Conservation (phyloP, 2,888 invertebrate species). For the Pemphredon lugubris region DNA sequence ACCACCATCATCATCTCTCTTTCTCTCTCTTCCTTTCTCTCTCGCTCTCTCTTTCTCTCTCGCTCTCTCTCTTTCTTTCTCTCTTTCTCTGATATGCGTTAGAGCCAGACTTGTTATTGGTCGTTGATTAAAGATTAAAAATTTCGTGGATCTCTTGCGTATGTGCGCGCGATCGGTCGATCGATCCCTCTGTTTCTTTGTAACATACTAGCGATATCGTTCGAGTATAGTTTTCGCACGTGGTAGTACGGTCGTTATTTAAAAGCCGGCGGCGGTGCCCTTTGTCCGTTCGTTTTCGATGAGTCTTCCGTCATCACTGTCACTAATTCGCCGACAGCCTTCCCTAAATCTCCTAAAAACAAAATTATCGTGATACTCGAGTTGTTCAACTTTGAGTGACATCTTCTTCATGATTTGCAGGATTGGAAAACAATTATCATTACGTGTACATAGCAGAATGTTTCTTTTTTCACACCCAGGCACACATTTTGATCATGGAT, state of each 20-base stretch:
- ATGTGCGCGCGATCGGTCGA: background rate
- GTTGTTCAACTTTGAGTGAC: too few species aligned
- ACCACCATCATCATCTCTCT: too few species aligned
- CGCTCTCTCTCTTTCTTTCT: too few species aligned
- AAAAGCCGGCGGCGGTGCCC: constrained; percentile 77
- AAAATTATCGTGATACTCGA: background rate
- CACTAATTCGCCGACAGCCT: constrained; percentile 93
- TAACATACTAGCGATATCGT: background rate
- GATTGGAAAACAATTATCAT: too few species aligned
- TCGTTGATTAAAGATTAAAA: constrained; percentile 68
- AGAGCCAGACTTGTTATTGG: constrained; percentile 79
- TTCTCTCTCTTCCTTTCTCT: too few species aligned
- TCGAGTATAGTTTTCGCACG: constrained; percentile 13
- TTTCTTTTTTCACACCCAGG: constrained; percentile 6
- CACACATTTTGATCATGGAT: background rate
- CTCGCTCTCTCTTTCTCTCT: too few species aligned
- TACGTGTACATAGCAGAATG: too few species aligned
- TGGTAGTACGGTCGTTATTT: constrained; percentile 67
- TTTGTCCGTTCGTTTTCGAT: constrained; percentile 74
- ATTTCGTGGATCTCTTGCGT: constrained; percentile 30
- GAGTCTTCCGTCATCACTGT: constrained; percentile 93
- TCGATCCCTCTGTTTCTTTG: background rate
- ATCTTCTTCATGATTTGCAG: too few species aligned
- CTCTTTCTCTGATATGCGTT: constrained; percentile 80
- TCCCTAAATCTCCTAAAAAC: constrained; percentile 89